phyloP scores from a whole-genome alignment of 1,140 invertebrate genomes.

The Charaxes varanes region DNA sequence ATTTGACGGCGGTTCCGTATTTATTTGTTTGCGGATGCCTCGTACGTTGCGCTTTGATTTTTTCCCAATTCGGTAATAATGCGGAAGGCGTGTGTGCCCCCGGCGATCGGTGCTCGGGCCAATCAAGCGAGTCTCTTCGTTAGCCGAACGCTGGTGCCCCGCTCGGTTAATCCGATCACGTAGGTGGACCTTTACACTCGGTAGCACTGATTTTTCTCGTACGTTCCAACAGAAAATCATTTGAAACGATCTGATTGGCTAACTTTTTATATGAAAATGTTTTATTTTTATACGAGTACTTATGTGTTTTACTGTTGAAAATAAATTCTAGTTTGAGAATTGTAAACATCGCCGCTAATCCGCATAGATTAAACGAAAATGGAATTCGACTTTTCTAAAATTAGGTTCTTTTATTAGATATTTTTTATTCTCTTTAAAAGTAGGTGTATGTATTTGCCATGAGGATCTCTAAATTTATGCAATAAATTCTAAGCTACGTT shows the following conservation, averaged over 20 bases:
- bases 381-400: too few relatives aligned
- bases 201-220: conserved; percentile 62
- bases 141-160: conserved; percentile 41
- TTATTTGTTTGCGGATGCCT: conserved; percentile 68
- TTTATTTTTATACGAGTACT: too few relatives aligned
- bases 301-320: too few relatives aligned
- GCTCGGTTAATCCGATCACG: conserved; percentile 60
- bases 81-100: conserved; percentile 45
- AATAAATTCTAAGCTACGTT: too few relatives aligned
- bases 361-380: too few relatives aligned
- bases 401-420: too few relatives aligned
- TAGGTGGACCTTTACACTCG: conserved; percentile 63
- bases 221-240: conserved; percentile 17
- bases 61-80: conserved; percentile 69
- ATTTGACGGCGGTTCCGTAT: conserved; percentile 61
- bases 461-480: too few relatives aligned
- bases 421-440: too few relatives aligned
- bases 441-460: too few relatives aligned
- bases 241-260: conserved; percentile 26
- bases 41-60: conserved; percentile 65
- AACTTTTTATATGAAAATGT: too few relatives aligned
- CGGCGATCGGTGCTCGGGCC: conserved; percentile 44
- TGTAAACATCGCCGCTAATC: too few relatives aligned
- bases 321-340: too few relatives aligned
- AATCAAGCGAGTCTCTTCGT: conserved; percentile 63